phyloP scores from a whole-genome alignment of 1,140 invertebrate species.

The Euura lappo region DNA sequence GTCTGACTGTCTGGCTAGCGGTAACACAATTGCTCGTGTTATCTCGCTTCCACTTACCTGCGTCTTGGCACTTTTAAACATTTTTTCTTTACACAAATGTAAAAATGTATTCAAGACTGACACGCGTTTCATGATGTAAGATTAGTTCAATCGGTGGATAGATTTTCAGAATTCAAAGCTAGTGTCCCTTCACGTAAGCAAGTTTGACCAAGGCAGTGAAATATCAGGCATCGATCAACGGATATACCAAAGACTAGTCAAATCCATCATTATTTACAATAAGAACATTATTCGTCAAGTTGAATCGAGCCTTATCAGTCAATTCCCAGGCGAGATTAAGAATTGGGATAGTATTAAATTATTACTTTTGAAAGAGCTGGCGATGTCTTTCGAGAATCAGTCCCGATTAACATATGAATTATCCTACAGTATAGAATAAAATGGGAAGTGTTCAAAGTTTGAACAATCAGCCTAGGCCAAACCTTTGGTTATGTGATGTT shows the following conservation, averaged over 20 bases:
- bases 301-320: too few species aligned
- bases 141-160: constrained; percentile 5
- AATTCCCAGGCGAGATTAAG: too few species aligned
- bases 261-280: too few species aligned
- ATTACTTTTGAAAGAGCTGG: too few species aligned
- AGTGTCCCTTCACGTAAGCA: neutral
- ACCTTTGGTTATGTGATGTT: constrained; percentile 9
- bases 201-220: neutral
- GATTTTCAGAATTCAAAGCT: neutral
- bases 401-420: neutral
- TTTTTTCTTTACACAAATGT: neutral
- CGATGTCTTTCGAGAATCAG: too few species aligned
- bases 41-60: neutral
- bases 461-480: neutral
- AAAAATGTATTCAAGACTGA: too few species aligned
- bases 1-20: neutral
- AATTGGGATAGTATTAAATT: too few species aligned
- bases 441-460: neutral
- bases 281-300: too few species aligned
- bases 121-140: neutral
- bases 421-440: neutral
- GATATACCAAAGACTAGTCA: too few species aligned
- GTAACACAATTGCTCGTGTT: neutral
- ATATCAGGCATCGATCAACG: neutral
- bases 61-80: neutral